These are phyloP conservation scores for Talpa occidentalis DNA, from an alignment of 2,113 vertebrate species.

Conservation along the genomic window DNA sequence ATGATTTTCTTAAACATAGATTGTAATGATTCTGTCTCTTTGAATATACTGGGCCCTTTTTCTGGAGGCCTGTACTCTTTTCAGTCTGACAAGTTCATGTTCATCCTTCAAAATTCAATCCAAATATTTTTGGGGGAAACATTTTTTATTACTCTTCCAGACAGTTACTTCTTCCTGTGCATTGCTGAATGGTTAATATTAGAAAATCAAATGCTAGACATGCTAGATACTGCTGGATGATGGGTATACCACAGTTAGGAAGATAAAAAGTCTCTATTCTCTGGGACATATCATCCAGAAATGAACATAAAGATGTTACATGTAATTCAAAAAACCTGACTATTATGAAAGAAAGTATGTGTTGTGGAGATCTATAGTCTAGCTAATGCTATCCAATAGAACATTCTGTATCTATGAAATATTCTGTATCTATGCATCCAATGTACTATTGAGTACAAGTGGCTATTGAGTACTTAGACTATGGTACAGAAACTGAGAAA, in stretches of 20 bases:
- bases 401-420: not conserved
- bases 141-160: not conserved
- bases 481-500: not conserved
- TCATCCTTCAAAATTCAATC: constrained; percentile 24
- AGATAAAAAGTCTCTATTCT: not conserved
- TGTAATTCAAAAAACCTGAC: not conserved
- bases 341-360: not conserved
- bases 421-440: not conserved
- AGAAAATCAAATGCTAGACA: not conserved
- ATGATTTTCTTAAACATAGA: not conserved
- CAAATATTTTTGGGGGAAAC: constrained; percentile 29
- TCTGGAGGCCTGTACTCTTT: not conserved
- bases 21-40: not conserved
- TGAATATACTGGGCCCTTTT: not conserved
- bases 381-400: not conserved
- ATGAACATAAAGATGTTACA: not conserved
- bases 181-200: not conserved
- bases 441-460: not conserved
- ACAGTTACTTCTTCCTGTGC: not conserved
- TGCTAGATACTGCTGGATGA: not conserved
- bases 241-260: not conserved
- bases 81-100: not conserved
- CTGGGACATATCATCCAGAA: not conserved
- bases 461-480: not conserved
- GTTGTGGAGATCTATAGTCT: not conserved